phyloP scores from a whole-genome alignment of 2,113 vertebrate genomes.

The Caranx melampygus region DNA sequence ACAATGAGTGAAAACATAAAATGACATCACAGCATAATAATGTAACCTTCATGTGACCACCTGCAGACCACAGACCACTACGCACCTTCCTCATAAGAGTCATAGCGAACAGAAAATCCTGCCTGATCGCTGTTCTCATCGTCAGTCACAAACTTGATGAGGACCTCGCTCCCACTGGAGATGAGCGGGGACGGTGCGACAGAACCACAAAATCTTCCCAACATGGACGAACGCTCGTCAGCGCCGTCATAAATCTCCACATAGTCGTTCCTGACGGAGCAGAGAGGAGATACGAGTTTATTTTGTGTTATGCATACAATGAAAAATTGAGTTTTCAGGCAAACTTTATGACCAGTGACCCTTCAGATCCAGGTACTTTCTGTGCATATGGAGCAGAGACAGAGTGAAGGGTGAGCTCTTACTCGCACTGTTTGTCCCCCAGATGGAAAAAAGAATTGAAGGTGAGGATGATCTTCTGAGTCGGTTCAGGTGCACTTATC shows the following conservation, averaged over 20 bases:
- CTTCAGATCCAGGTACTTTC: too few species aligned
- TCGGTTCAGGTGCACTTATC: conserved; percentile 90
- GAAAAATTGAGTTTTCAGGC: too few species aligned
- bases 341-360: too few species aligned
- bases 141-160: conserved; percentile 98
- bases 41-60: too few species aligned
- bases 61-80: background rate
- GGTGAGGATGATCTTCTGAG: conserved; percentile 96
- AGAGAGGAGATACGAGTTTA: conserved; percentile 7
- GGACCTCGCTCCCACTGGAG: conserved; percentile 91
- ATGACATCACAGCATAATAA: too few species aligned
- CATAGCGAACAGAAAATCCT: conserved; percentile 97
- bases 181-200: conserved; percentile 94
- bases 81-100: conserved; percentile 95
- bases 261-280: conserved; percentile 91
- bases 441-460: conserved; percentile 98
- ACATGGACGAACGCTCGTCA: conserved; percentile 83
- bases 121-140: conserved; percentile 95
- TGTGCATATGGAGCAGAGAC: background rate
- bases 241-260: conserved; percentile 96
- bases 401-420: conserved; percentile 74
- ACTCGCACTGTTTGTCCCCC: conserved; percentile 97
- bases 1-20: too few species aligned
- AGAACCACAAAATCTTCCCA: conserved; percentile 97
- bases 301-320: background rate